Evolutionary conservation across 2,797 vertebrate genomes (phyloP).

Genomic region (Aplochiton taeniatus): DNA sequence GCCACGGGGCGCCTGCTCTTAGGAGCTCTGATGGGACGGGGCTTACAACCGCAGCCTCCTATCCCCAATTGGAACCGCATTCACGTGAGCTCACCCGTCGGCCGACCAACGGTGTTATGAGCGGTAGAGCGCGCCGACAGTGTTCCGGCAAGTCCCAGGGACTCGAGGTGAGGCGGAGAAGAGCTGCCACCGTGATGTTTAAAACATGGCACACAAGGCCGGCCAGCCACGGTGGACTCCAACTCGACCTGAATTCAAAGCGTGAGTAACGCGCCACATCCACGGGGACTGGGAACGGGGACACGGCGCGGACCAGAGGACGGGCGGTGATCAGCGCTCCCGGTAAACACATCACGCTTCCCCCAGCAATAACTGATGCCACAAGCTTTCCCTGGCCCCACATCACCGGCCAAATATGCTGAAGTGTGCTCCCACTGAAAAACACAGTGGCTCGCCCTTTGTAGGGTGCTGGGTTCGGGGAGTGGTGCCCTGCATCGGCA

Average conservation of each 20-base stretch:
- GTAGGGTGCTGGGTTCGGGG: too few species aligned
- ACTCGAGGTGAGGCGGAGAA: too few species aligned
- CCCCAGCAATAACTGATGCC: background rate
- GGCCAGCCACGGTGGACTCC: slow-evolving; percentile 2
- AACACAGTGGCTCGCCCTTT: background rate
- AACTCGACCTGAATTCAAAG: slow-evolving; percentile 3
- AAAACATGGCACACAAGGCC: background rate
- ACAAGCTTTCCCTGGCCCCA: background rate
- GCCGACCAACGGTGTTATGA: too few species aligned
- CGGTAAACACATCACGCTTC: slow-evolving; percentile 1
- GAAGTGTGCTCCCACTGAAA: slow-evolving; percentile 4
- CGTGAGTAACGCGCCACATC: background rate
- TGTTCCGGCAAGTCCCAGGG: too few species aligned
- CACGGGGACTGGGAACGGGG: slow-evolving; percentile 24
- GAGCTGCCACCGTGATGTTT: too few species aligned
- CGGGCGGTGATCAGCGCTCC: background rate
- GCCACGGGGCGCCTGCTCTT: too few species aligned
- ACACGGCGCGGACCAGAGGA: slow-evolving; percentile 1
- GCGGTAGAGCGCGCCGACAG: too few species aligned
- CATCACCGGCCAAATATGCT: background rate
- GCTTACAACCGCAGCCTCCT: too few species aligned
- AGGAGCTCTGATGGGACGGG: too few species aligned
- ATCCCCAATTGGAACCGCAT: too few species aligned
- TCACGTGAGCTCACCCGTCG: too few species aligned
- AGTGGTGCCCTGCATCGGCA: background rate